phyloP scores from a whole-genome alignment of 2,888 invertebrate genomes.

The Pharmacophagus antenor region DNA sequence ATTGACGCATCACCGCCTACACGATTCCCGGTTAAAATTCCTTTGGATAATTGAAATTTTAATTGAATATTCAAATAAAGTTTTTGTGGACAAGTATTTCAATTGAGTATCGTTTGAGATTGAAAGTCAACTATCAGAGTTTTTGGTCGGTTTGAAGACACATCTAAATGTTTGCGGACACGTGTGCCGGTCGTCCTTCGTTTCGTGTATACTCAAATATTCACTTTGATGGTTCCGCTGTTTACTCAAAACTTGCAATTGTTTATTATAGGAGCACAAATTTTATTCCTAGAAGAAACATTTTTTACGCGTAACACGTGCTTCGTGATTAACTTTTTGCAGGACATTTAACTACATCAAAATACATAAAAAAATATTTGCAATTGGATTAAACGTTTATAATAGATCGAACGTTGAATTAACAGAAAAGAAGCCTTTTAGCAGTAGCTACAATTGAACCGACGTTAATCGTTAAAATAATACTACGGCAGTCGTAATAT shows the following conservation, averaged over 20 bases:
- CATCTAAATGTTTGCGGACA: constrained; percentile 67
- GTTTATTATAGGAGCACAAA: constrained; percentile 34
- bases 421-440: constrained; percentile 48
- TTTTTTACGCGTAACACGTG: constrained; percentile 33
- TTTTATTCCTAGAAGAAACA: constrained; percentile 30
- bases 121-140: constrained; percentile 46
- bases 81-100: constrained; percentile 35
- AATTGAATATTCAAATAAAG: constrained; percentile 43
- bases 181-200: constrained; percentile 64
- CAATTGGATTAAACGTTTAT: constrained; percentile 50
- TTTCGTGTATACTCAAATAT: constrained; percentile 56
- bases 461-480: constrained; percentile 52
- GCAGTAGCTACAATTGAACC: constrained; percentile 53
- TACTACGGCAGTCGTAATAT: constrained; percentile 1
- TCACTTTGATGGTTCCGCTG: constrained; percentile 65
- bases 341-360: constrained; percentile 29
- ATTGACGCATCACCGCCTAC: constrained; percentile 78
- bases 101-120: constrained; percentile 31
- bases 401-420: constrained; percentile 68
- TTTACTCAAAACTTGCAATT: constrained; percentile 51
- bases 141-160: constrained; percentile 59
- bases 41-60: constrained; percentile 35
- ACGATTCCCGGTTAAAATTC: constrained; percentile 57
- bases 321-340: constrained; percentile 21
- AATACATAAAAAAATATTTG: constrained; percentile 36